These are phyloP conservation scores for Liparis tanakae DNA, from an alignment of 2,797 vertebrate species.

Conservation along the genomic window DNA sequence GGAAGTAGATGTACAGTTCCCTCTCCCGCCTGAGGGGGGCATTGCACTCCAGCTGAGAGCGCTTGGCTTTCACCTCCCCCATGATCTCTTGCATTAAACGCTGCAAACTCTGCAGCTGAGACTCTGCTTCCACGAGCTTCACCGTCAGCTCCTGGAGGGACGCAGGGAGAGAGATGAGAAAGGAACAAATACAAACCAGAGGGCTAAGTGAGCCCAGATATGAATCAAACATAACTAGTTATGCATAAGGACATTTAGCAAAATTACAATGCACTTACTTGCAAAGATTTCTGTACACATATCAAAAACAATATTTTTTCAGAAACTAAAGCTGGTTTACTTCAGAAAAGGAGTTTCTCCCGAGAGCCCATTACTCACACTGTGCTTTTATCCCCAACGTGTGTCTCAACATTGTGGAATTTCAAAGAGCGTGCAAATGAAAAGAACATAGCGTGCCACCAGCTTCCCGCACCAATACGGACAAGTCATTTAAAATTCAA, in stretches of 20 bases:
- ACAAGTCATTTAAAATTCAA: constrained; percentile 19
- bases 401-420: neutral
- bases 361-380: constrained; percentile 8
- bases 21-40: constrained; percentile 85
- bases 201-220: neutral
- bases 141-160: constrained; percentile 84
- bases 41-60: constrained; percentile 84
- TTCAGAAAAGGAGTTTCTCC: constrained; percentile 6
- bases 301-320: neutral
- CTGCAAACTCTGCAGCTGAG: constrained; percentile 84
- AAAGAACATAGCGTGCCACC: constrained; percentile 33
- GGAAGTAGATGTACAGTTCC: constrained; percentile 90
- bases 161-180: neutral
- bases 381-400: constrained; percentile 21
- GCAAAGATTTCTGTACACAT: neutral
- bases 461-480: constrained; percentile 55
- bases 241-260: neutral
- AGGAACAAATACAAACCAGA: neutral
- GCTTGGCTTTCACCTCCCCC: constrained; percentile 87
- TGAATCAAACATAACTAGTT: neutral
- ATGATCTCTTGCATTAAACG: constrained; percentile 84
- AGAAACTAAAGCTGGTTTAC: neutral
- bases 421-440: constrained; percentile 23
- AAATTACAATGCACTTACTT: too few relatives aligned
- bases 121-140: constrained; percentile 83